These are phyloP conservation scores for Sphinx pinastri DNA, from an alignment of 2,888 invertebrate species.

Conservation along the genomic window DNA sequence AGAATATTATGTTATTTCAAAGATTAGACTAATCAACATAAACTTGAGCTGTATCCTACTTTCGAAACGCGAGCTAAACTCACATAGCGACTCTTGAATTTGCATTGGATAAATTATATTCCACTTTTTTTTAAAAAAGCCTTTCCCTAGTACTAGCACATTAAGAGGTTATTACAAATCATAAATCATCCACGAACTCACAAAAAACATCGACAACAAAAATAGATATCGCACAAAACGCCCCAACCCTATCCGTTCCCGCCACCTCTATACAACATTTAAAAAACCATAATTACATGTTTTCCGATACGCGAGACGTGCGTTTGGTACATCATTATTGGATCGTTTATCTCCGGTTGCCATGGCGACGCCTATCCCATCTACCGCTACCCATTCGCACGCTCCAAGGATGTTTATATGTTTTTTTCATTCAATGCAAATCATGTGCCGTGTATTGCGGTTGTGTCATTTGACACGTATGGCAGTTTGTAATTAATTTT, in stretches of 20 bases:
- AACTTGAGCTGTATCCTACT: too few relatives aligned
- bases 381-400: slow-evolving; percentile 54
- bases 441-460: slow-evolving; percentile 36
- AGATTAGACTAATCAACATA: background rate
- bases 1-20: background rate
- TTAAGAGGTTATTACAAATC: too few relatives aligned
- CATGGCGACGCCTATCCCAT: slow-evolving; percentile 67
- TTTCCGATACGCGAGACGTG: slow-evolving; percentile 72
- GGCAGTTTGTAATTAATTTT: background rate
- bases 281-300: slow-evolving; percentile 72
- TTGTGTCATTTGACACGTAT: slow-evolving; percentile 21
- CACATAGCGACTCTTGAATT: too few relatives aligned
- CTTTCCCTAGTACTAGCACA: too few relatives aligned
- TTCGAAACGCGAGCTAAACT: too few relatives aligned
- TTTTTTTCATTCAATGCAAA: slow-evolving; percentile 36
- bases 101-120: too few relatives aligned
- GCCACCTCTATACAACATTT: slow-evolving; percentile 51
- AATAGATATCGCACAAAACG: slow-evolving; percentile 35
- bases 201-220: background rate
- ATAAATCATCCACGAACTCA: background rate
- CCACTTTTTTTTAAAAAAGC: too few relatives aligned
- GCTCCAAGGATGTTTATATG: slow-evolving; percentile 61
- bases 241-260: slow-evolving; percentile 39
- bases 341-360: slow-evolving; percentile 72
- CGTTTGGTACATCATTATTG: slow-evolving; percentile 71